phyloP scores from a whole-genome alignment of 2,113 vertebrate genomes.

The Anarrhichthys ocellatus region DNA sequence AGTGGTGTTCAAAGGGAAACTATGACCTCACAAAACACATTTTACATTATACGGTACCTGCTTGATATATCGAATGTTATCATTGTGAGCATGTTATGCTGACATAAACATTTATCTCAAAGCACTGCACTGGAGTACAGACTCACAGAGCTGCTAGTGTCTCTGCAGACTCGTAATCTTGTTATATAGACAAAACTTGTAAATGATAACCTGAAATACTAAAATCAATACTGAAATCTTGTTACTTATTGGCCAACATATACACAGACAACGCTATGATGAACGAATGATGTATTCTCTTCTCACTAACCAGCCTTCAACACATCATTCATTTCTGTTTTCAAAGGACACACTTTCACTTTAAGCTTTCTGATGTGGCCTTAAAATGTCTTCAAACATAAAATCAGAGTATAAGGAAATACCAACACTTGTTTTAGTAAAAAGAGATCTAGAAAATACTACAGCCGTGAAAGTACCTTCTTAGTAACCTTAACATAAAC shows the following conservation, averaged over 20 bases:
- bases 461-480: not conserved
- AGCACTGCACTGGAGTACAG: not conserved
- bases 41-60: not conserved
- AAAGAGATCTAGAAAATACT: not conserved
- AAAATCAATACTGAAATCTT: not conserved
- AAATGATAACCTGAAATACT: not conserved
- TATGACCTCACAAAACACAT: no score
- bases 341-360: not conserved
- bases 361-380: not conserved
- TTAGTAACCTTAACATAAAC: constrained; percentile 12
- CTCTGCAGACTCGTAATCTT: not conserved
- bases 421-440: not conserved
- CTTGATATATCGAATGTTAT: not conserved
- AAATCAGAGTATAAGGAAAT: not conserved
- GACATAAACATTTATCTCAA: not conserved
- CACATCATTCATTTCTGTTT: not conserved
- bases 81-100: not conserved
- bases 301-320: not conserved
- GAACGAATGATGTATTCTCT: not conserved
- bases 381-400: not conserved
- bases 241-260: not conserved
- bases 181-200: not conserved
- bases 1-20: no score
- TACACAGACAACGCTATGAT: not conserved
- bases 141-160: not conserved